Evolutionary conservation across 2,888 invertebrate genomes (phyloP).

Genomic region (Drosophila subsilvestris): DNA sequence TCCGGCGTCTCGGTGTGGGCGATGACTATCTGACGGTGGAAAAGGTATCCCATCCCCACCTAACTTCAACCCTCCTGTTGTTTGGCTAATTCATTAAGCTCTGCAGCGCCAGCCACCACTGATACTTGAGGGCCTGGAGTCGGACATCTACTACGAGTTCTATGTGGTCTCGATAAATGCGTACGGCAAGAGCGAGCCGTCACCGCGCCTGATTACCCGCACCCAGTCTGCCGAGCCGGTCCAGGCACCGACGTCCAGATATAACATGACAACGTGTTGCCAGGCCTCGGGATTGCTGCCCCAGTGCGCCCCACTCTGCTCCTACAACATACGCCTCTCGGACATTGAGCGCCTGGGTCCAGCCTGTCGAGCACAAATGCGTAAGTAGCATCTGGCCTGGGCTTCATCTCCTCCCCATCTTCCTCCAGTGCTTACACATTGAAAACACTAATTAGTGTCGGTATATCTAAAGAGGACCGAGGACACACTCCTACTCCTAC

Average conservation of each 20-base stretch:
- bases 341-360: slow-evolving; percentile 90
- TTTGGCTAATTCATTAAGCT: slow-evolving; percentile 69
- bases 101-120: slow-evolving; percentile 88
- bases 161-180: slow-evolving; percentile 91
- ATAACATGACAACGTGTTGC: slow-evolving; percentile 93
- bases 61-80: slow-evolving; percentile 3
- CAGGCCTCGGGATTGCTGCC: slow-evolving; percentile 86
- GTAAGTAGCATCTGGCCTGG: slow-evolving; percentile 84
- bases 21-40: slow-evolving; percentile 86
- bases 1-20: slow-evolving; percentile 85
- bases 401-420: neutral
- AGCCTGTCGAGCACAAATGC: slow-evolving; percentile 91
- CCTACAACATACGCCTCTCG: slow-evolving; percentile 92
- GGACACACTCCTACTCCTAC: slow-evolving; percentile 2
- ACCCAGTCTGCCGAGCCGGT: slow-evolving; percentile 85
- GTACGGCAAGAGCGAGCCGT: slow-evolving; percentile 91
- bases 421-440: neutral
- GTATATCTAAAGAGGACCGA: slow-evolving; percentile 17
- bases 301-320: slow-evolving; percentile 90
- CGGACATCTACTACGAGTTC: slow-evolving; percentile 91
- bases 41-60: slow-evolving; percentile 81
- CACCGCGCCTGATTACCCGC: slow-evolving; percentile 90
- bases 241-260: slow-evolving; percentile 85
- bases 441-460: slow-evolving; percentile 68
- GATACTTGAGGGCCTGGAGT: slow-evolving; percentile 89